These are phyloP conservation scores for Drosophila obscura DNA, from an alignment of 1,140 invertebrate genomes.

Conservation along the genomic window DNA sequence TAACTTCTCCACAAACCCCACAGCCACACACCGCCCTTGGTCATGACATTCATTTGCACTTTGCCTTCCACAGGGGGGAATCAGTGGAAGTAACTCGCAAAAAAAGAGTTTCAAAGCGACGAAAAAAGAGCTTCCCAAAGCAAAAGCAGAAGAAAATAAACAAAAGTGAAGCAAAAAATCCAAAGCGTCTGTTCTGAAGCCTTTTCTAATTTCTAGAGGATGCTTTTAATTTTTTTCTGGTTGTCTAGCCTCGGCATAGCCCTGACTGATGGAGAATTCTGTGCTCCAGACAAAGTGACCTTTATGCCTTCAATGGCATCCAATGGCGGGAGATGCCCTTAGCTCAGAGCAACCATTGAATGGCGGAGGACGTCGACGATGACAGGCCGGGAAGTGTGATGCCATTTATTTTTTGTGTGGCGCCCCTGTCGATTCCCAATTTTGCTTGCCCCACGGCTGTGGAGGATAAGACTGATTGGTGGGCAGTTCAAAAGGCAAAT, in stretches of 20 bases:
- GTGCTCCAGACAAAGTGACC: constrained; percentile 65
- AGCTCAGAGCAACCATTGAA: too few relatives aligned
- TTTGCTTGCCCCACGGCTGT: background rate
- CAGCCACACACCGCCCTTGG: constrained; percentile 27
- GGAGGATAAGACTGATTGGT: constrained; percentile 42
- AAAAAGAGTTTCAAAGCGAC: constrained; percentile 10
- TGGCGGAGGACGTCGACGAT: constrained; percentile 13
- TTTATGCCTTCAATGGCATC: constrained; percentile 33
- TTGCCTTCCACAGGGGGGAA: constrained; percentile 20
- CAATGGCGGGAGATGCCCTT: too few relatives aligned
- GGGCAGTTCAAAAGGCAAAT: constrained; percentile 65
- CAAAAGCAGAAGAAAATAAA: constrained; percentile 14
- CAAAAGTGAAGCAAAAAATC: constrained; percentile 34
- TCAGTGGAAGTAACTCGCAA: constrained; percentile 5
- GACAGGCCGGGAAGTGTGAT: constrained; percentile 15
- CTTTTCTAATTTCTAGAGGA: constrained; percentile 59
- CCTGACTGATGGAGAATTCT: constrained; percentile 32
- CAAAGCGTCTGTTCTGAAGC: constrained; percentile 60
- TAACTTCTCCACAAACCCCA: too few relatives aligned
- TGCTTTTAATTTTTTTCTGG: constrained; percentile 49
- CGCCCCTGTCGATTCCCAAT: constrained; percentile 21
- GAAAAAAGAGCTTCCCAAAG: background rate
- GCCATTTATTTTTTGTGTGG: background rate
- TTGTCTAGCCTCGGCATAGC: constrained; percentile 50
- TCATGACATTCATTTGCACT: constrained; percentile 67